A percentile compares a stretch with the other conserved stretches of the same genome.
These are phyloP conservation scores for Synergus japonicus DNA, from an alignment of 2,888 invertebrate genomes.

Conservation along the genomic window DNA sequence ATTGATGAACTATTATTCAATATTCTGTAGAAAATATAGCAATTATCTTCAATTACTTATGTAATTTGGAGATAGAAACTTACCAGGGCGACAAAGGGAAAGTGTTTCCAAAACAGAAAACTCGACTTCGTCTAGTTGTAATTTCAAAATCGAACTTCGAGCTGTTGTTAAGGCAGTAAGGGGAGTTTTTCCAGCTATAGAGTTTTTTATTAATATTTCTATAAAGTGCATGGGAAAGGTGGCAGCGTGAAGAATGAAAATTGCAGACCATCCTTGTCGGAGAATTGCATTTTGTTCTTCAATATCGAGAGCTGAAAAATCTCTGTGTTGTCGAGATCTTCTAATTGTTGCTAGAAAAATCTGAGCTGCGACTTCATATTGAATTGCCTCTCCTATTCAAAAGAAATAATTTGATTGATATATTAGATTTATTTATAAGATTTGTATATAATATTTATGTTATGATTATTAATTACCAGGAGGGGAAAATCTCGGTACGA, in stretches of 20 bases:
- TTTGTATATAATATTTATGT: not conserved
- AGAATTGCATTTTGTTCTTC: slow-evolving; percentile 80
- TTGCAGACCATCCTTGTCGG: slow-evolving; percentile 80
- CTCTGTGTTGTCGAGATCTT: slow-evolving; percentile 79
- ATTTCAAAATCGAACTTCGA: slow-evolving; percentile 74
- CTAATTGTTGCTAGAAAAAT: slow-evolving; percentile 81
- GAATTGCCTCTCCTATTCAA: slow-evolving; percentile 64
- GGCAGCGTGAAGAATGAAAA: slow-evolving; percentile 81
- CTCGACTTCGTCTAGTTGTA: slow-evolving; percentile 78
- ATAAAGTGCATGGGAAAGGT: slow-evolving; percentile 79
- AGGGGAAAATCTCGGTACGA: slow-evolving; percentile 55
- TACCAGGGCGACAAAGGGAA: slow-evolving; percentile 79
- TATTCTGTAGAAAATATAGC: not conserved
- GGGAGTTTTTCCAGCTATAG: slow-evolving; percentile 1
- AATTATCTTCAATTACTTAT: not conserved
- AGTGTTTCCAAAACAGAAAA: slow-evolving; percentile 78
- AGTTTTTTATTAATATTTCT: slow-evolving; percentile 58
- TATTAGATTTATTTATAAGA: not conserved
- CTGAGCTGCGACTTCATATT: slow-evolving; percentile 81
- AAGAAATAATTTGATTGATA: not conserved
- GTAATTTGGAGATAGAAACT: slow-evolving; percentile 31
- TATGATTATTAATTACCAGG: slow-evolving; percentile 53
- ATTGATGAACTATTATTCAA: not conserved
- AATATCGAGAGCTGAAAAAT: slow-evolving; percentile 78
- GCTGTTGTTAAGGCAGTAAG: slow-evolving; percentile 62